Conservation (phyloP, 2,113 vertebrate species). For the Dasyprocta punctata region DNA sequence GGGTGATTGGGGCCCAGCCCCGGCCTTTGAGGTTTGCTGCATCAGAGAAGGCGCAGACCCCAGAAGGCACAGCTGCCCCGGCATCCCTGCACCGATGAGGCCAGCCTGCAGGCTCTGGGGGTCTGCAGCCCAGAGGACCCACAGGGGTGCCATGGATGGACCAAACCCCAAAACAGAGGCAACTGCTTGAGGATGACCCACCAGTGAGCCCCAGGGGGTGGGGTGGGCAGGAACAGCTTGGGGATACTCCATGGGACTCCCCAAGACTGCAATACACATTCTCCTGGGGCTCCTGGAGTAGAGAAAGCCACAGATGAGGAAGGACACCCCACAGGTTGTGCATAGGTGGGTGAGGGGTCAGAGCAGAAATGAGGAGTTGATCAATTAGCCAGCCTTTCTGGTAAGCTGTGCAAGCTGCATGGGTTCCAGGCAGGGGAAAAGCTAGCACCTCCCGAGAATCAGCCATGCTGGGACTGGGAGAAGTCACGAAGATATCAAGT, state of each 20-base stretch:
- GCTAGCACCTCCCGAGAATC: too few relatives aligned
- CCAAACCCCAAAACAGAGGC: constrained; percentile 68
- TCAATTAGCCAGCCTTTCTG: too few relatives aligned
- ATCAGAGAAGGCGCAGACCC: constrained; percentile 87
- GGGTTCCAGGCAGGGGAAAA: too few relatives aligned
- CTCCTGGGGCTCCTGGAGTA: background rate
- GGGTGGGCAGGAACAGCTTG: constrained; percentile 50
- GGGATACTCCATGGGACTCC: too few relatives aligned
- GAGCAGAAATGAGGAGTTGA: background rate
- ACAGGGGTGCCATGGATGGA: constrained; percentile 77
- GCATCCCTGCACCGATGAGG: background rate
- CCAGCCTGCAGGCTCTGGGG: background rate
- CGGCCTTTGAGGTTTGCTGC: constrained; percentile 92
- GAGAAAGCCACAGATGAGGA: background rate
- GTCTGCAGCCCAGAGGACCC: background rate
- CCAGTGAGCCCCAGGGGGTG: background rate
- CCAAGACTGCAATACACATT: background rate
- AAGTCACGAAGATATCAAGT: too few relatives aligned
- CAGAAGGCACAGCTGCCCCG: constrained; percentile 79
- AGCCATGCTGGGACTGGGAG: too few relatives aligned
- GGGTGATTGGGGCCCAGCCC: constrained; percentile 92
- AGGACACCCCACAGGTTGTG: background rate
- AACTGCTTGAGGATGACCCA: constrained; percentile 54
- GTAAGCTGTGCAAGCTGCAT: too few relatives aligned
- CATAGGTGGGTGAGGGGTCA: background rate